Conservation (phyloP, 1,140 invertebrate genomes). For the Akabosia matsudoensis region DNA sequence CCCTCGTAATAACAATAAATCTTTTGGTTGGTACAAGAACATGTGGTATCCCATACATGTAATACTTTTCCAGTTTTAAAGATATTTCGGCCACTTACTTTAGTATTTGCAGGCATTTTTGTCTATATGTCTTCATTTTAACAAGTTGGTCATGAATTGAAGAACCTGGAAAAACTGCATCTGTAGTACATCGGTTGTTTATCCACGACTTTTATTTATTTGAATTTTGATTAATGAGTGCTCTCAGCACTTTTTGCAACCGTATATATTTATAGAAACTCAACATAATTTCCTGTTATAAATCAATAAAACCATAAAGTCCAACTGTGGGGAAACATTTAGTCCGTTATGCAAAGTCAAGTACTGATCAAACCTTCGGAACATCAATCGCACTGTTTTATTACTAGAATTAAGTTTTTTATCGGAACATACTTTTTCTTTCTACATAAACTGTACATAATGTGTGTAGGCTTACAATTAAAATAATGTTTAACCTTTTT, state of each 20-base stretch:
- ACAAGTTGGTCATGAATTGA: too few relatives aligned
- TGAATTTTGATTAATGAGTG: too few relatives aligned
- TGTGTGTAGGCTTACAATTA: neutral
- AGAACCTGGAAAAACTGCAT: too few relatives aligned
- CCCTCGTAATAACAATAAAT: neutral
- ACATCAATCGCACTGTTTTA: neutral
- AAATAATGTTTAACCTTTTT: too few relatives aligned
- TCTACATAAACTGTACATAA: neutral
- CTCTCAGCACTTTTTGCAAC: neutral
- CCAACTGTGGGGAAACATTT: neutral
- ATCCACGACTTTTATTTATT: too few relatives aligned
- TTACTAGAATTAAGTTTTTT: neutral
- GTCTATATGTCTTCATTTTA: too few relatives aligned
- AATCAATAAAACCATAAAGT: constrained; percentile 12
- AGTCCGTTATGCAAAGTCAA: neutral
- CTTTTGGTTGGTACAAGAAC: too few relatives aligned
- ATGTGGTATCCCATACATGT: too few relatives aligned
- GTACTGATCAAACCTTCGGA: neutral
- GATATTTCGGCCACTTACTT: too few relatives aligned
- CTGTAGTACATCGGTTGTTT: too few relatives aligned
- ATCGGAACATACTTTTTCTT: neutral
- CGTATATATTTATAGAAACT: neutral
- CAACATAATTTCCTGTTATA: neutral
- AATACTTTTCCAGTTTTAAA: too few relatives aligned
- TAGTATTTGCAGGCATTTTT: too few relatives aligned